Evolutionary conservation across 2,113 vertebrate genomes (phyloP).

Genomic region (Macrotis lagotis): DNA sequence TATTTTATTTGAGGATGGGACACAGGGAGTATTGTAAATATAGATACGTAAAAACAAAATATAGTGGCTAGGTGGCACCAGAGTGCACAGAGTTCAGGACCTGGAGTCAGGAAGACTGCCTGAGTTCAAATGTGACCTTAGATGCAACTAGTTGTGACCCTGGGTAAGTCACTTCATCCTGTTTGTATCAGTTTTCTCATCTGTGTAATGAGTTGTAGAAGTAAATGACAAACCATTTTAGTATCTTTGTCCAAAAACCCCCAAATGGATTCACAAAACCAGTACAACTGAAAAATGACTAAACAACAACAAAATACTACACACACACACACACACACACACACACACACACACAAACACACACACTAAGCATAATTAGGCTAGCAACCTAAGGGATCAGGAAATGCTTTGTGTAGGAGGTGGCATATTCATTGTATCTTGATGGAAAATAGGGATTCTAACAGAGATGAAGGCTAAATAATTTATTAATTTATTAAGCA

Average conservation of each 20-base stretch:
- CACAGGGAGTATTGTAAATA: background rate
- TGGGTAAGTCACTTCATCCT: background rate
- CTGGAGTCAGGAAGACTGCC: background rate
- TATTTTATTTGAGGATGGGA: background rate
- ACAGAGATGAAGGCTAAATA: background rate
- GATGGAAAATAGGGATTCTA: background rate
- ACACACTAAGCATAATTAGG: too few species aligned
- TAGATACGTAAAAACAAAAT: background rate
- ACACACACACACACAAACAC: too few species aligned
- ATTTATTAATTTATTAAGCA: background rate
- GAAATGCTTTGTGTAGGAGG: background rate
- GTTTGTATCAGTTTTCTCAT: background rate
- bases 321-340: background rate
- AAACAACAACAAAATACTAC: background rate
- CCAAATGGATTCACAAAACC: background rate
- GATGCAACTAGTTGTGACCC: background rate
- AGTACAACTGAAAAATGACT: background rate
- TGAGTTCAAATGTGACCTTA: background rate
- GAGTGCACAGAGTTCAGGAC: background rate
- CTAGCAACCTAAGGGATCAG: background rate
- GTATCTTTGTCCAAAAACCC: background rate
- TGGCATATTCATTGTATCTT: background rate
- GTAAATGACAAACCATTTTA: background rate
- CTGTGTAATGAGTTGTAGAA: background rate
- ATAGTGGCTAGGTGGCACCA: background rate